A percentile compares a stretch with the other conserved stretches of the same genome.
These are phyloP conservation scores for Cosmopolites sordidus DNA, from an alignment of 2,888 invertebrate species.

Conservation along the genomic window DNA sequence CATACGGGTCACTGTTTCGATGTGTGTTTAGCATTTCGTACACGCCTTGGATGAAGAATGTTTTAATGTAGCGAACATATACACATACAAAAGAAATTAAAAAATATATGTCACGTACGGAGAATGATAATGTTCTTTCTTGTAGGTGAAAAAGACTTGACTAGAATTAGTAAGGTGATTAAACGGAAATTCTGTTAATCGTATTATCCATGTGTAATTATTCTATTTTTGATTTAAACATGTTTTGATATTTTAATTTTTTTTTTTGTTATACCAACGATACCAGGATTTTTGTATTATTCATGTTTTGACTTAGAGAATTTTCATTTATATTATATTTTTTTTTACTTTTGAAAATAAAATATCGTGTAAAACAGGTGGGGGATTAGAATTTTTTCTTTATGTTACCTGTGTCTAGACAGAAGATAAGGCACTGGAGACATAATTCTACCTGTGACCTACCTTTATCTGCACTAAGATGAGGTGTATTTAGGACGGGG, in stretches of 20 bases:
- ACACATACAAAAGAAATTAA: constrained; percentile 9
- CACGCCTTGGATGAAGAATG: constrained; percentile 14
- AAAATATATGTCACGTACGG: constrained; percentile 11
- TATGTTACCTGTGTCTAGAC: constrained; percentile 8
- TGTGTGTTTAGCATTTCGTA: constrained; percentile 12
- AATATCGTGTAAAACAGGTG: constrained; percentile 7
- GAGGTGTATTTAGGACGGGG: no score
- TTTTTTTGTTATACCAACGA: no score
- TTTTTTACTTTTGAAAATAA: no score
- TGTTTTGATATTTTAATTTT: no score
- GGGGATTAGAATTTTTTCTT: constrained; percentile 6
- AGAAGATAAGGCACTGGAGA: not conserved
- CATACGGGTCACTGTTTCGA: constrained; percentile 35
- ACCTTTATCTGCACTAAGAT: not conserved
- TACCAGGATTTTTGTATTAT: no score
- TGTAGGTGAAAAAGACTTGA: constrained; percentile 17
- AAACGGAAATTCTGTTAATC: constrained; percentile 5
- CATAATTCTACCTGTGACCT: constrained; percentile 10
- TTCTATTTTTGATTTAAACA: no score
- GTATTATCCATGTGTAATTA: not conserved
- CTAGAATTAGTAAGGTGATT: constrained; percentile 15
- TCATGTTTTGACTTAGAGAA: no score
- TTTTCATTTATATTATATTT: no score
- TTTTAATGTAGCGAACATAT: constrained; percentile 5
- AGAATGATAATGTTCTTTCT: constrained; percentile 12